Percentiles rank a stretch among this genome's conserved stretches.
These are phyloP conservation scores for Menidia beryllina DNA, from an alignment of 2,113 vertebrate genomes.

Conservation along the genomic window DNA sequence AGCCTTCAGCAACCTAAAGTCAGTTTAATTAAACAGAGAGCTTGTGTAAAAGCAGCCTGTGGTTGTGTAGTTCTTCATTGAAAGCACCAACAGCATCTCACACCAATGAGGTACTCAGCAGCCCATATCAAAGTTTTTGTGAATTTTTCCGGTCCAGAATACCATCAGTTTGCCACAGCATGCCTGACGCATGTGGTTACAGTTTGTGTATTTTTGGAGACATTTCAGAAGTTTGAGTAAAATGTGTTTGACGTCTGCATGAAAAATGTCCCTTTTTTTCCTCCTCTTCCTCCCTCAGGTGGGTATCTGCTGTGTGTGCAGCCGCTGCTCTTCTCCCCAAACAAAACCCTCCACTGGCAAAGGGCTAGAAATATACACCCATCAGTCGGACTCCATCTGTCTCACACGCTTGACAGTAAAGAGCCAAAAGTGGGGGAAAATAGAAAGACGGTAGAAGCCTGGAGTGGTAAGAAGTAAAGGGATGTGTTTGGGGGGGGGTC, in stretches of 20 bases:
- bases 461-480: not conserved
- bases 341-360: conserved; percentile 74
- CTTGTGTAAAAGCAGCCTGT: no score
- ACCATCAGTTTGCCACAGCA: not conserved
- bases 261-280: conserved; percentile 1
- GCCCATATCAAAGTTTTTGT: not conserved
- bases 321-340: conserved; percentile 29
- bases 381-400: conserved; percentile 56
- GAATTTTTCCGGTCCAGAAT: not conserved
- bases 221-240: conserved; percentile 31
- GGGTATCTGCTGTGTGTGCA: conserved; percentile 41
- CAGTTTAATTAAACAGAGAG: no score
- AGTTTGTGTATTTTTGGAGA: conserved; percentile 15
- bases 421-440: conserved; percentile 55
- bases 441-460: conserved; percentile 40
- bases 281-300: conserved; percentile 73
- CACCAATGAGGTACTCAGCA: not conserved
- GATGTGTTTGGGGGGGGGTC: not conserved
- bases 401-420: conserved; percentile 59
- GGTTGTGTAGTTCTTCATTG: no score
- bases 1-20: no score
- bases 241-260: conserved; percentile 43
- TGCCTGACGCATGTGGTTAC: not conserved
- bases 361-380: conserved; percentile 79
- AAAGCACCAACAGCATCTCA: not conserved